A percentile compares a stretch with the other conserved stretches of the same genome.
These are phyloP conservation scores for Venustaconcha ellipsiformis DNA, from an alignment of 1,140 invertebrate genomes.

Conservation along the genomic window DNA sequence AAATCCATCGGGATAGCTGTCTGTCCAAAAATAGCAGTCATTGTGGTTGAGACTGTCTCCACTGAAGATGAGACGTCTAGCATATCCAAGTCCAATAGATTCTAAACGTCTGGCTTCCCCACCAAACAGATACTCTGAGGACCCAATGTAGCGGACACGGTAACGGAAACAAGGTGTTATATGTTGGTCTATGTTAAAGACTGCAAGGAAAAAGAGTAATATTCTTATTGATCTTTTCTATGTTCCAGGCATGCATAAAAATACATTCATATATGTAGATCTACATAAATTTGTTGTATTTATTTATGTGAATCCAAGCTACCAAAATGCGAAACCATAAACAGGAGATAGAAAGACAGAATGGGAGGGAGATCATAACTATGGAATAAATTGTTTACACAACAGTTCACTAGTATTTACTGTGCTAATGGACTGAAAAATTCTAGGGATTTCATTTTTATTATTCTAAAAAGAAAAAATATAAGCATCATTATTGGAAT, in stretches of 20 bases:
- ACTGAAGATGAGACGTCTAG: conserved; percentile 81
- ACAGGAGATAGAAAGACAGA: conserved; percentile 10
- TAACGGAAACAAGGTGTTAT: conserved; percentile 82
- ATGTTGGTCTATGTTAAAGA: conserved; percentile 81
- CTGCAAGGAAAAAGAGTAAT: conserved; percentile 66
- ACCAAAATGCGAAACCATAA: background rate
- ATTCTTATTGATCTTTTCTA: background rate
- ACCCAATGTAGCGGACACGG: conserved; percentile 76
- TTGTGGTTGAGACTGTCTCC: conserved; percentile 76
- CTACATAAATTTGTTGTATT: background rate
- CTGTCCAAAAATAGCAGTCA: conserved; percentile 81
- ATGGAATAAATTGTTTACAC: no score
- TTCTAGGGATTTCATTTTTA: no score
- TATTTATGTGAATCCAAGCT: background rate
- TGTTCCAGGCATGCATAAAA: background rate
- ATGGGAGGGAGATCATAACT: no score
- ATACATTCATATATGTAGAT: background rate
- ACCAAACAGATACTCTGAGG: conserved; percentile 75
- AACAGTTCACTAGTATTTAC: no score
- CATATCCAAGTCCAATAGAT: conserved; percentile 82
- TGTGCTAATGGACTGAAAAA: no score
- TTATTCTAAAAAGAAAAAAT: no score
- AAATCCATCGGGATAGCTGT: conserved; percentile 80
- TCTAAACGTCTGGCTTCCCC: conserved; percentile 76
- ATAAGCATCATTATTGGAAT: no score